Base-by-base conservation (phyloP, 53 echinoderm and acorn worm genomes). In the Paelopatides confundens region DNA sequence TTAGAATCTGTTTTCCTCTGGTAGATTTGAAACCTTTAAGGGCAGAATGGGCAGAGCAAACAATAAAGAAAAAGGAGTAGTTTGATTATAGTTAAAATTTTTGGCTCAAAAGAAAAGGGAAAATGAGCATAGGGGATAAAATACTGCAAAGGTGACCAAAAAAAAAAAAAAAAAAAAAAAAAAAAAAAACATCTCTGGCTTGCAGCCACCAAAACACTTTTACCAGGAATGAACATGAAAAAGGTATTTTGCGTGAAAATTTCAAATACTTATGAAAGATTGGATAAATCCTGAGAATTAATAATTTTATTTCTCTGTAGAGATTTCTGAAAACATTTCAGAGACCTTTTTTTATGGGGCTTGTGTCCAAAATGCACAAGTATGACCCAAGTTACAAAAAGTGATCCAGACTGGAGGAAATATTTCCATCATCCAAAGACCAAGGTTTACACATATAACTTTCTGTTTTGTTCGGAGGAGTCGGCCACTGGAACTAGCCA, bases 211-310 rank as follows among this genome's bases (percentile, higher is more conserved):
- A 58, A 48, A n/a, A 58, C 58, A 58, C 58, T 50, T 39, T 79
- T 79, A 53, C 51, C 31, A 74, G 79, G 79, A 79, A 79, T 79
- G 79, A 79, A 79, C 47, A 79, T 53, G 79, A 79, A 79, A 48
- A 58, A 52, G 32, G 26, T 53, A 79, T 52, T 76, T 76, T 71
- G 76, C 40, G 18, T 83, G 65, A 83, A 65, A 83, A 83, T 83
- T 63, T 65, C 84, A 63, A 34, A 40, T 65, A 83, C 33, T 83
- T 43, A 63, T 63, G 63, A 64, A 63, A 83, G 63, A 64, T 64
- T 83, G 33, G 62, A 83, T 83, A 62, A 33, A 65, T 65, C 65
- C 63, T 64, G 84, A 83, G 84, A 64, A 83, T 63, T 38, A 21
- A 8, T 38, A 47, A 34, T 81, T 81, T 53, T 52, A 48, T 48